Evolutionary conservation across 2,888 invertebrate genomes (phyloP), one percentile per base, ranked within the genome.

Genomic region (Bellardia pandia): DNA sequence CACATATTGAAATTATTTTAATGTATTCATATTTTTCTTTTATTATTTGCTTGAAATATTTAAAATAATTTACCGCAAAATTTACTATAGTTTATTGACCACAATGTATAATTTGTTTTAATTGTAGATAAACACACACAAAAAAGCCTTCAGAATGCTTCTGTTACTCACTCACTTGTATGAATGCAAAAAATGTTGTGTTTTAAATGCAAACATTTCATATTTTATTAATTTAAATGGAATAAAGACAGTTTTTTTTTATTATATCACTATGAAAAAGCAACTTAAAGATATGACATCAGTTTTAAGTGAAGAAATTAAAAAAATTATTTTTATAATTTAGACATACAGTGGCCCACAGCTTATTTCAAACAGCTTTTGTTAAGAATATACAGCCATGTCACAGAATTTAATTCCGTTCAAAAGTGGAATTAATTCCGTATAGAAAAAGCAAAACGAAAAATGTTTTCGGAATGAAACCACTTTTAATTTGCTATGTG

Each of bases 81-180:
- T 80, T 72, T 42, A 62, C 74, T 69, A 58, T 79, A 62, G 85
- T 80, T 69, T 79, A 75, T 77, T 86, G 86, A 86, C 86, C 81
- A 86, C 86, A 81, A 60, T 72, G 16, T 48, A 6, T 68, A 62
- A 45, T 37, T 23, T 23, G 23, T 23, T 23, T 23, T 23, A 23
- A 23, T 23, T 23, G 23, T 23, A 23, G 23, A 23, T 68, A 62
- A 62, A 60, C 66, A 64, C 72, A 85, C 66, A n/a, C 42, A 45
- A 14, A 16, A 64, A 71, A 81, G 45, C 76, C 81, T 81, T 86
- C 77, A 77, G 60, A 86, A 71, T 71, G 9, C 58, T 37, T 62
- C 33, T 48, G 62, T 80, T 71, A 33, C 45, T 66, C 13, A 76
- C 16, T 13, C 13, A 76, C 16, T 13, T 37, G 8, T 33, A 40